These are phyloP conservation scores for Lasius fuliginosus DNA, from an alignment of 2,888 invertebrate species.

Conservation along the genomic window DNA sequence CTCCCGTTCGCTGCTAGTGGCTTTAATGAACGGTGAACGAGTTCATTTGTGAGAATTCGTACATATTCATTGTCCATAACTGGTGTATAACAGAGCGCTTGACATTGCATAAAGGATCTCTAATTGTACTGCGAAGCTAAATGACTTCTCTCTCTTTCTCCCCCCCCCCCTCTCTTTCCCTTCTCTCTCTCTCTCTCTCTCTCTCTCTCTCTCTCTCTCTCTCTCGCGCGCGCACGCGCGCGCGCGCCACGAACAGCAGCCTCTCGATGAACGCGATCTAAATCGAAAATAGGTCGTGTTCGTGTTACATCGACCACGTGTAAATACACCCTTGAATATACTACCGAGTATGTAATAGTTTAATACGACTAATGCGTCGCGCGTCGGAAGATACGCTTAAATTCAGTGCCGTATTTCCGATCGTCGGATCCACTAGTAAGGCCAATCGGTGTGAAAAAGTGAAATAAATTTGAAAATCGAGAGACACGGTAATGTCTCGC, in stretches of 20 bases:
- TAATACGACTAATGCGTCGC: conserved; percentile 69
- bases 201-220: neutral
- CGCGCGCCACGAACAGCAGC: neutral
- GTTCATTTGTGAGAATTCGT: conserved; percentile 81
- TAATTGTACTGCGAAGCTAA: conserved; percentile 65
- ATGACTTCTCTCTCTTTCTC: conserved; percentile 35
- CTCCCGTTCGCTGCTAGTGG: neutral
- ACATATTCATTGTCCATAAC: conserved; percentile 82
- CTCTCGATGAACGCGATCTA: conserved; percentile 42
- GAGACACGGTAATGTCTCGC: too few relatives aligned
- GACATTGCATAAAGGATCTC: conserved; percentile 77
- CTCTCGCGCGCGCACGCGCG: conserved; percentile 21
- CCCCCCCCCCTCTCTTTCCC: neutral
- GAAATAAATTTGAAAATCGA: neutral
- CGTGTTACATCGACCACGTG: conserved; percentile 60
- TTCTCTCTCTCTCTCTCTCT: neutral
- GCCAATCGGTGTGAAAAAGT: neutral
- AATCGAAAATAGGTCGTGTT: conserved; percentile 70
- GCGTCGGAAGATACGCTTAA: conserved; percentile 37
- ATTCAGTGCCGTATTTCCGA: conserved; percentile 7
- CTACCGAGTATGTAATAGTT: conserved; percentile 56
- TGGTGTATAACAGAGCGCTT: conserved; percentile 81
- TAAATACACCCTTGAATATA: conserved; percentile 65
- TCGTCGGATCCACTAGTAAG: neutral
- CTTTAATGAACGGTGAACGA: conserved; percentile 79